phyloP scores from a whole-genome alignment of 2,113 vertebrate genomes.

The Pardalotus punctatus region DNA sequence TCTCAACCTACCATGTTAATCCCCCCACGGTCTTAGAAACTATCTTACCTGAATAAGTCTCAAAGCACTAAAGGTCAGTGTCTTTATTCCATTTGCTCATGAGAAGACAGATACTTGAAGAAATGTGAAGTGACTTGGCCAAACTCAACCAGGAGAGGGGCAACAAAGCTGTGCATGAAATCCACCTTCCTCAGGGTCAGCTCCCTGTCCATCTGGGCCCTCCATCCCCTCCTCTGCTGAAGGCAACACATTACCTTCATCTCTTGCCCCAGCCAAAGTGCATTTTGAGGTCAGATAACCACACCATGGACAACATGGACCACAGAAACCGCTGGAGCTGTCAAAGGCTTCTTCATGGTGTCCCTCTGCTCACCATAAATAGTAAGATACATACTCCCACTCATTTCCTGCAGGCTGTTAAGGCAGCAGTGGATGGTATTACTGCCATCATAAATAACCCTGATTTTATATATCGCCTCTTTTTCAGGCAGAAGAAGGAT shows the following conservation, averaged over 20 bases:
- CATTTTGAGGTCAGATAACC: neutral
- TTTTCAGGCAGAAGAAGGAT: neutral
- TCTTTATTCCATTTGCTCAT: neutral
- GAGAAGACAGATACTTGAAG: neutral
- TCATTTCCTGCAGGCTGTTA: neutral
- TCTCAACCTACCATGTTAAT: neutral
- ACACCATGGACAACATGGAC: neutral
- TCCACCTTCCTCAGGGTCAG: neutral
- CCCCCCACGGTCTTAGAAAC: neutral
- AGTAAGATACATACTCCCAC: neutral
- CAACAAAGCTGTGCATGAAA: neutral
- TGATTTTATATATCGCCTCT: neutral
- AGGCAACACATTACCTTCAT: neutral
- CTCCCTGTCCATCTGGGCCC: neutral
- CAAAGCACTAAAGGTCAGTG: neutral
- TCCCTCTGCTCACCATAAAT: neutral
- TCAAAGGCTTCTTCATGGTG: neutral
- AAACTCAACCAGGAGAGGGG: neutral
- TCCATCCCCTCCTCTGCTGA: fast-evolving
- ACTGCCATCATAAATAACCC: neutral
- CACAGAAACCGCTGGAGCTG: neutral
- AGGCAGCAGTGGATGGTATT: neutral
- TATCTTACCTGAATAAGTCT: neutral
- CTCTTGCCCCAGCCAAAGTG: neutral
- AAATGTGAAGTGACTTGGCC: neutral